Conservation (phyloP, 2,888 invertebrate genomes). For the Cyclophora punctaria region DNA sequence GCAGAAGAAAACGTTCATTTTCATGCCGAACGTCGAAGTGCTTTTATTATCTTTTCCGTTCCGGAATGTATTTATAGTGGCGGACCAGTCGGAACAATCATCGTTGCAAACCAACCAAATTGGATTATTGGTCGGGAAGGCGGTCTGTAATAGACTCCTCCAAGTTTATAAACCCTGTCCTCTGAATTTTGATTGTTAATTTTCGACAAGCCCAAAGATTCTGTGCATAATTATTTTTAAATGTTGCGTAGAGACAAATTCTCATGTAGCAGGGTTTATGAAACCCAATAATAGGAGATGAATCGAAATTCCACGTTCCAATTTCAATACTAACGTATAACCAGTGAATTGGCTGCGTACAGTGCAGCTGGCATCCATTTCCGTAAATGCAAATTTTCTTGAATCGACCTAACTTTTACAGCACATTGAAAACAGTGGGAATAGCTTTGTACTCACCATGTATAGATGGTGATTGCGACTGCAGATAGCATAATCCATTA, state of each 20-base stretch:
- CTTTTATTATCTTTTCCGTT: neutral
- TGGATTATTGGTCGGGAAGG: constrained; percentile 22
- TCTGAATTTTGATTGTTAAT: constrained; percentile 29
- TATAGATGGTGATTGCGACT: constrained; percentile 28
- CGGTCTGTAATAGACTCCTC: constrained; percentile 33
- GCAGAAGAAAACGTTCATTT: no score
- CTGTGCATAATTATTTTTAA: no score
- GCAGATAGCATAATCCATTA: constrained; percentile 48
- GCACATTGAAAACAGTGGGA: constrained; percentile 29
- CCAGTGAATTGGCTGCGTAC: constrained; percentile 13
- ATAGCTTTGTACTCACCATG: constrained; percentile 9
- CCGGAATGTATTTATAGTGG: constrained; percentile 30
- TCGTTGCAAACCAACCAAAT: constrained; percentile 10
- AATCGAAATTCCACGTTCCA: neutral
- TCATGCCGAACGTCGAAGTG: neutral
- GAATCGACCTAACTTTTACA: constrained; percentile 31
- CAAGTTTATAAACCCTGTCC: constrained; percentile 35
- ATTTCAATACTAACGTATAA: constrained; percentile 15
- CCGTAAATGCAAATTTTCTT: constrained; percentile 31
- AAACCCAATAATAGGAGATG: neutral
- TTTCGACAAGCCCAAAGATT: no score
- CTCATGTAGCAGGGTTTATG: no score
- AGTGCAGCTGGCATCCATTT: constrained; percentile 28
- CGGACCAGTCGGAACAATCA: constrained; percentile 19
- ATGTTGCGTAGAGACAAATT: no score